A percentile compares a stretch with the other conserved stretches of the same genome.
phyloP scores from a whole-genome alignment of 2,888 invertebrate species.

The Idaea straminata region DNA sequence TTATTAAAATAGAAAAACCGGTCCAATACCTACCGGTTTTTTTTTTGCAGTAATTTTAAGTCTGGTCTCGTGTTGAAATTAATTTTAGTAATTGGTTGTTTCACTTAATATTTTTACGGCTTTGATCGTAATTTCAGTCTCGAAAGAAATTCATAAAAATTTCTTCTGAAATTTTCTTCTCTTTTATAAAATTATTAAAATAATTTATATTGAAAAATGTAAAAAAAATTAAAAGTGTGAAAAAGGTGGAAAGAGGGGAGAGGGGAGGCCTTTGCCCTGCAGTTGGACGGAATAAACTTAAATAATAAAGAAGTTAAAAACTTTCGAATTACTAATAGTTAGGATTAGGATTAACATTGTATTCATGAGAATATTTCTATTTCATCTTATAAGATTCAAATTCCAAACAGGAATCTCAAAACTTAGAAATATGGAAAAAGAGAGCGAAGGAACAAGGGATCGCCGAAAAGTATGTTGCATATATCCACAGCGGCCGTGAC shows the following conservation, averaged over 20 bases:
- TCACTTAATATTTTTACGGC: neutral
- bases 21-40: neutral
- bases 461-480: neutral
- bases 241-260: no score
- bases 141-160: neutral
- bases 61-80: neutral
- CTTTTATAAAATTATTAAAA: neutral
- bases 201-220: no score
- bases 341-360: neutral
- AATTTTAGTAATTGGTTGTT: neutral
- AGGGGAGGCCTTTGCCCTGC: no score
- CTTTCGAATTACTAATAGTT: no score
- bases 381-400: no score
- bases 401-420: neutral
- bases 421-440: neutral
- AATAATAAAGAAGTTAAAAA: no score
- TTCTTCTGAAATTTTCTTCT: neutral
- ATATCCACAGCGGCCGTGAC: neutral
- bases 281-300: no score
- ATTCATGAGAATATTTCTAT: neutral
- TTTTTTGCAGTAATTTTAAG: neutral
- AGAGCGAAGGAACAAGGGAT: neutral
- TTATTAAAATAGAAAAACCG: neutral
- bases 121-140: neutral
- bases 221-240: no score